phyloP scores from a whole-genome alignment of 2,797 vertebrate genomes.

The Premnoplex brunnescens region DNA sequence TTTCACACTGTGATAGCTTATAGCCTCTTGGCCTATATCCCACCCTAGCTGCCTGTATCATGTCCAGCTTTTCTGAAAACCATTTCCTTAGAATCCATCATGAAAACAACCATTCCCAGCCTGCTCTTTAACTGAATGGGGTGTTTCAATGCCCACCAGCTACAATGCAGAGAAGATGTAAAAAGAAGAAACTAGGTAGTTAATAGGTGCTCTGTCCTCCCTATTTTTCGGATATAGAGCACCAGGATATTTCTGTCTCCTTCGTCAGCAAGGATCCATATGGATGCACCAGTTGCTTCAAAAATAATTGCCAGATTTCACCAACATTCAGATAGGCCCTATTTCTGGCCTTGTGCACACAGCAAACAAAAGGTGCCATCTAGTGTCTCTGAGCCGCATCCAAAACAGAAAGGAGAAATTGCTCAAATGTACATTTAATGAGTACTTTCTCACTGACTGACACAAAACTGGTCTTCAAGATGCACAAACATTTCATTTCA shows the following conservation, averaged over 20 bases:
- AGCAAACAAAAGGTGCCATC: conserved; percentile 67
- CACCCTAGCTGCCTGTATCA: background rate
- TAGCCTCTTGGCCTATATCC: background rate
- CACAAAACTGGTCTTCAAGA: background rate
- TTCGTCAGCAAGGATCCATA: conserved; percentile 49
- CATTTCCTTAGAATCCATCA: background rate
- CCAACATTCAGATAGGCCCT: conserved; percentile 37
- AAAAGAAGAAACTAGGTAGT: conserved; percentile 3
- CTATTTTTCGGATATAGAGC: background rate
- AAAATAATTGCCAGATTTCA: conserved; percentile 69
- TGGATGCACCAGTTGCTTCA: conserved; percentile 55
- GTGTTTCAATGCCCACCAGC: background rate
- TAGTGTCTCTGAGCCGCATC: conserved; percentile 58
- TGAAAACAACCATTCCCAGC: background rate
- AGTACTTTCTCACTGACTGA: background rate
- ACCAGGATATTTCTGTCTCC: conserved; percentile 22
- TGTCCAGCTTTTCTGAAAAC: background rate
- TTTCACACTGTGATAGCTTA: background rate
- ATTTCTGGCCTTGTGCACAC: conserved; percentile 56
- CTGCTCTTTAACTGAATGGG: background rate
- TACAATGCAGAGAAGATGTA: background rate
- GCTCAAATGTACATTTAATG: background rate
- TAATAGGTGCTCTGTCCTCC: background rate
- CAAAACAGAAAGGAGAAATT: background rate
- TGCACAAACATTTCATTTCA: background rate